phyloP scores from a whole-genome alignment of 2,797 vertebrate genomes.

The Ara ararauna region DNA sequence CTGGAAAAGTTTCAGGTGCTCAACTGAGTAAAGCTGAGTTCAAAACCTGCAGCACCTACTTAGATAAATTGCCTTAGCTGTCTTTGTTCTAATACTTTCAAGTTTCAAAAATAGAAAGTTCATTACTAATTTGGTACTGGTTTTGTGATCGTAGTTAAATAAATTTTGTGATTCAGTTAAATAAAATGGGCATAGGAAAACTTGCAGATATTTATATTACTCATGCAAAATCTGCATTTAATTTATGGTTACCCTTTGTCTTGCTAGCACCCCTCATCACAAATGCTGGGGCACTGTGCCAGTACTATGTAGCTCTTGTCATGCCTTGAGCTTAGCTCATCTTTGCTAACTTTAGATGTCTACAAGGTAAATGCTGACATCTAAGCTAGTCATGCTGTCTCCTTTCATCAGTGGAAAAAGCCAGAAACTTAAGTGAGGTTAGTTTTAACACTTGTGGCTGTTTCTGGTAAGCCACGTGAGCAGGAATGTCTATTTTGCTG shows the following conservation, averaged over 20 bases:
- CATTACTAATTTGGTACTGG: not conserved
- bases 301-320: not conserved
- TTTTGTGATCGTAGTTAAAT: not conserved
- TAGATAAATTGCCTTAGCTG: not conserved
- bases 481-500: not conserved
- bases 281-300: not conserved
- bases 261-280: fast-evolving
- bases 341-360: conserved; percentile 38
- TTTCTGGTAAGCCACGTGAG: conserved; percentile 23
- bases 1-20: not conserved
- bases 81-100: not conserved
- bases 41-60: not conserved
- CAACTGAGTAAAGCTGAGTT: not conserved
- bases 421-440: conserved; percentile 19
- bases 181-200: not conserved
- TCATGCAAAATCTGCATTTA: not conserved
- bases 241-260: not conserved
- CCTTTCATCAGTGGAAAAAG: conserved; percentile 39
- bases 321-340: not conserved
- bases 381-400: conserved; percentile 30
- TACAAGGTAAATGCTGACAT: conserved; percentile 40
- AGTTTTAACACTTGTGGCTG: not conserved
- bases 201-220: not conserved
- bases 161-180: not conserved
- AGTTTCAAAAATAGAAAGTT: not conserved